A percentile compares a stretch with the other conserved stretches of the same genome.
phyloP scores from a whole-genome alignment of 2,113 vertebrate genomes.

The Nothocercus nigrocapillus region DNA sequence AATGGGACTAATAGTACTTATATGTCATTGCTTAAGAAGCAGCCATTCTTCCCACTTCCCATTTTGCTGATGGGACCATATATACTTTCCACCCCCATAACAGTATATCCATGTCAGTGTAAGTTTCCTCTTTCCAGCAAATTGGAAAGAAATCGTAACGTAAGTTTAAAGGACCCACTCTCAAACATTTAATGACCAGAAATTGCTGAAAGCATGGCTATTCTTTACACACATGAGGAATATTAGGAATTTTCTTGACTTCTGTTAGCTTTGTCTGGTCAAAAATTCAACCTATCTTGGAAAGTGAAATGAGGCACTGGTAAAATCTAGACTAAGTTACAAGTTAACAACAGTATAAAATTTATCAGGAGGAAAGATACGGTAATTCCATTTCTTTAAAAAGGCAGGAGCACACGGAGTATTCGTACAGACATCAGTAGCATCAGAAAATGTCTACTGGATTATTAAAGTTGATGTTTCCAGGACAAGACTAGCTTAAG shows the following conservation, averaged over 20 bases:
- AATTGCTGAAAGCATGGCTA: not conserved
- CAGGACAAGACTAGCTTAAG: not conserved
- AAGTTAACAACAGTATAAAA: not conserved
- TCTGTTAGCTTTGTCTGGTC: not conserved
- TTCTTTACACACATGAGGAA: not conserved
- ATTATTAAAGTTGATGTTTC: not conserved
- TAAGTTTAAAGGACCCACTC: not conserved
- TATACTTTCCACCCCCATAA: not conserved
- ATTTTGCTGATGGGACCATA: not conserved
- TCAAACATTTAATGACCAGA: not conserved
- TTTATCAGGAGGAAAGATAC: not conserved
- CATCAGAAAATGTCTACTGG: not conserved
- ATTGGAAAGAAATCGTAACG: not conserved
- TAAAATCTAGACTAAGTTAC: not conserved
- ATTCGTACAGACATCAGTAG: not conserved
- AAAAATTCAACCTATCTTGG: not conserved
- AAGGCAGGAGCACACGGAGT: not conserved
- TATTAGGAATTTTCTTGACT: not conserved
- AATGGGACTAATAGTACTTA: slow-evolving; percentile 47
- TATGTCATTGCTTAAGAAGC: slow-evolving; percentile 37
- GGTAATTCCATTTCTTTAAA: not conserved
- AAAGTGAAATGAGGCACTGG: not conserved
- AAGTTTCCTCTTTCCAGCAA: not conserved
- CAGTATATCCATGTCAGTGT: not conserved
- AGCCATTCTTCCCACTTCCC: slow-evolving; percentile 23